Percentiles rank a stretch among this genome's conserved stretches.
Evolutionary conservation across 1,140 invertebrate species (phyloP).

Genomic region (Odontomachus brunneus): DNA sequence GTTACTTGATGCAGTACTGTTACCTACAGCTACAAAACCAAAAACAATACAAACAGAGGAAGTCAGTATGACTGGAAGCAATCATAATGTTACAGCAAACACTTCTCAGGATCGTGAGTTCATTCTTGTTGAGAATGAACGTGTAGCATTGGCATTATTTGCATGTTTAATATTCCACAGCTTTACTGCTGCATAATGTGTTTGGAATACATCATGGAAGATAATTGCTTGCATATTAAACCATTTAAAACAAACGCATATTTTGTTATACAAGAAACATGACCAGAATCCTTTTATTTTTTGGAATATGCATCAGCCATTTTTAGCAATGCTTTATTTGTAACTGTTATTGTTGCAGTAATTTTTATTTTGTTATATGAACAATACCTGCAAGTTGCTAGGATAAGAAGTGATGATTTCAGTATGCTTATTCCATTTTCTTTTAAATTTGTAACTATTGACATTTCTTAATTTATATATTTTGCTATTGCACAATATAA

Average conservation of each 20-base stretch:
- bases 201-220: background rate
- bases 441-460: background rate
- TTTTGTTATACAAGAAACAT: background rate
- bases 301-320: background rate
- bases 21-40: slow-evolving; percentile 80
- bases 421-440: slow-evolving; percentile 7
- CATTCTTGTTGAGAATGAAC: slow-evolving; percentile 82
- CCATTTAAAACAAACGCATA: background rate
- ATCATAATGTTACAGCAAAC: slow-evolving; percentile 78
- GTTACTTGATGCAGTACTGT: slow-evolving; percentile 69
- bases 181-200: slow-evolving; percentile 12
- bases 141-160: slow-evolving; percentile 46
- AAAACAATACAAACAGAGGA: slow-evolving; percentile 81
- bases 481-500: slow-evolving; percentile 18
- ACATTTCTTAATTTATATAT: slow-evolving; percentile 12
- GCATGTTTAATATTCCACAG: slow-evolving; percentile 42
- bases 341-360: slow-evolving; percentile 2
- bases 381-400: background rate
- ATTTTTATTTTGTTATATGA: slow-evolving; percentile 5
- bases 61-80: slow-evolving; percentile 66
- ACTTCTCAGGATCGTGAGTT: slow-evolving; percentile 84
- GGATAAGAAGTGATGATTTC: background rate
- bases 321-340: background rate
- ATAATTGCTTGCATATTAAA: background rate
- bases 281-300: background rate